A percentile compares a stretch with the other conserved stretches of the same genome.
These are phyloP conservation scores for Ashinkailepas kermadecensis DNA, from an alignment of 2,888 invertebrate genomes.

Conservation along the genomic window DNA sequence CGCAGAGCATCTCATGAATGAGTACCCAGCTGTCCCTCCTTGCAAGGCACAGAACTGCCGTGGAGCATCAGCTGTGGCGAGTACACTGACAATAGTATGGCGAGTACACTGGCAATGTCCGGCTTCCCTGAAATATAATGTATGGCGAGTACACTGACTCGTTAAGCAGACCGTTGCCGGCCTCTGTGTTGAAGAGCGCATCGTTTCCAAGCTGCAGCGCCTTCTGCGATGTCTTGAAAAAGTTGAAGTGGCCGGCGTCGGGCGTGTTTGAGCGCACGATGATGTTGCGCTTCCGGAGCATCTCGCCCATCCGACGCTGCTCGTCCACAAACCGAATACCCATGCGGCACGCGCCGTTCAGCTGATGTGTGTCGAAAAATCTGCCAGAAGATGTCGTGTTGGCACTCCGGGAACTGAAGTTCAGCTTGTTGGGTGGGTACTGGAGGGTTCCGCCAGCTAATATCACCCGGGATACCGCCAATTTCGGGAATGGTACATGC, in stretches of 20 bases:
- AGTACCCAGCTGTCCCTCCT: too few species aligned
- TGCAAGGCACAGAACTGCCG: too few species aligned
- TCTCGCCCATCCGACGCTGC: neutral
- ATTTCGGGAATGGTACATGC: too few species aligned
- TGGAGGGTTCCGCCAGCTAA: too few species aligned
- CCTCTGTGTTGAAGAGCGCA: slow-evolving; percentile 28
- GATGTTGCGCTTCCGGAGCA: slow-evolving; percentile 27
- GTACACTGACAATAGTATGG: too few species aligned
- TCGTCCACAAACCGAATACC: neutral
- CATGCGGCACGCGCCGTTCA: neutral
- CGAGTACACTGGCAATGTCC: too few species aligned
- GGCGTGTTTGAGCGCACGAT: slow-evolving; percentile 27
- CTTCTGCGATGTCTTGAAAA: slow-evolving; percentile 31
- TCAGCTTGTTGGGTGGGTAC: too few species aligned
- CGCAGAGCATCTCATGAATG: too few species aligned
- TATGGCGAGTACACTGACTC: slow-evolving; percentile 24
- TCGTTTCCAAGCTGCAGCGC: slow-evolving; percentile 27
- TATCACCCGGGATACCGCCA: too few species aligned
- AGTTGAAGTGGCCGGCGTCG: slow-evolving; percentile 31
- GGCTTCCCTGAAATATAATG: too few species aligned
- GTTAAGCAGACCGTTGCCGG: slow-evolving; percentile 24
- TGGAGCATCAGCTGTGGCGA: too few species aligned
- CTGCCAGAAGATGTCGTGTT: neutral
- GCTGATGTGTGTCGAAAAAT: neutral
- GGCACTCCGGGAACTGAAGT: too few species aligned